These are phyloP conservation scores for Parascotia fuliginaria DNA, from an alignment of 2,888 invertebrate genomes.

Conservation along the genomic window DNA sequence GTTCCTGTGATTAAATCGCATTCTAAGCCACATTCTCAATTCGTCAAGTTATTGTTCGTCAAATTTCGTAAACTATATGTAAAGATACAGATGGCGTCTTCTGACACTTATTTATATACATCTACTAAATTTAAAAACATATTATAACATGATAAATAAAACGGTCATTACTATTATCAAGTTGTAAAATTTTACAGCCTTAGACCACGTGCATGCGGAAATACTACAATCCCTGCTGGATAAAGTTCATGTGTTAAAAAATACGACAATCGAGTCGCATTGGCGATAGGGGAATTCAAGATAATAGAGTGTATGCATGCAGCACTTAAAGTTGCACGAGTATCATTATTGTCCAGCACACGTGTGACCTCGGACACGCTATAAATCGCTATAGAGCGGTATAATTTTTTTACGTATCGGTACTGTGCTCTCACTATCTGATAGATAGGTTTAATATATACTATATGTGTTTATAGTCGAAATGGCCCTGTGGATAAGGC, in stretches of 20 bases:
- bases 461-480: background rate
- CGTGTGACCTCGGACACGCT: slow-evolving; percentile 66
- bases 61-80: too few species aligned
- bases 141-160: slow-evolving; percentile 1
- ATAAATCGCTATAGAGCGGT: slow-evolving; percentile 42
- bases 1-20: too few species aligned
- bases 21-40: too few species aligned
- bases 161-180: slow-evolving; percentile 2
- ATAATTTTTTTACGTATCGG: background rate
- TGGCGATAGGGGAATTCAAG: slow-evolving; percentile 49
- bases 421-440: background rate
- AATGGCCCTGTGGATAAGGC: too few species aligned
- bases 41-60: too few species aligned
- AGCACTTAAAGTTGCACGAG: slow-evolving; percentile 61
- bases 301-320: slow-evolving; percentile 47
- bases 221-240: slow-evolving; percentile 34
- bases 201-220: slow-evolving; percentile 35
- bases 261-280: slow-evolving; percentile 32
- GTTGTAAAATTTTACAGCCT: slow-evolving; percentile 15
- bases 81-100: background rate
- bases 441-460: background rate
- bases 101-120: too few species aligned
- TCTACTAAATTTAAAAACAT: background rate
- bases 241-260: slow-evolving; percentile 38
- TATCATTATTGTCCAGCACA: slow-evolving; percentile 60